A percentile compares a stretch with the other conserved stretches of the same genome.
phyloP scores from a whole-genome alignment of 2,888 invertebrate species.

The Hyalella azteca region DNA sequence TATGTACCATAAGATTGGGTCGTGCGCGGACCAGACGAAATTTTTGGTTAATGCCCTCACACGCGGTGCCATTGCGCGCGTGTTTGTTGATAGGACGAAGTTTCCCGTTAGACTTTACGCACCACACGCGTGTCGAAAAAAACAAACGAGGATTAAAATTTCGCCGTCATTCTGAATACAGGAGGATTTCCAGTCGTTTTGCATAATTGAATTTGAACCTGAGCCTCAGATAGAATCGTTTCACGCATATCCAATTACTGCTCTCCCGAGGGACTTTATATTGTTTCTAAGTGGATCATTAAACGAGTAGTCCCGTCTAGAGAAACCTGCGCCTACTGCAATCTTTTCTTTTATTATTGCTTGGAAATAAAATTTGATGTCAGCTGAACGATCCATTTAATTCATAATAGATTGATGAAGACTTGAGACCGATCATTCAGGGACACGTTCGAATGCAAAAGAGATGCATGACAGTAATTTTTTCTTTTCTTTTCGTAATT shows the following conservation, averaged over 20 bases:
- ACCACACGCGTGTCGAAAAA: conserved; percentile 19
- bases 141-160: conserved; percentile 23
- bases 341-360: not conserved
- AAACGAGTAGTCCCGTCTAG: not conserved
- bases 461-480: too few species aligned
- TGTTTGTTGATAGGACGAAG: not conserved
- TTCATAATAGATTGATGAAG: too few species aligned
- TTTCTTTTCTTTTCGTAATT: too few species aligned
- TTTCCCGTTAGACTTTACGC: not conserved
- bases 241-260: conserved; percentile 33
- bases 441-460: too few species aligned
- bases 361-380: too few species aligned
- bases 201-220: conserved; percentile 28
- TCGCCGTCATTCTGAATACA: conserved; percentile 16
- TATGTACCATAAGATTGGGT: too few species aligned
- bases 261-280: not conserved
- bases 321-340: not conserved
- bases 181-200: conserved; percentile 27
- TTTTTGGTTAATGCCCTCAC: too few species aligned
- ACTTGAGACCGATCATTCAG: too few species aligned
- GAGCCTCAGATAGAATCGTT: conserved; percentile 18
- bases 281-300: conserved; percentile 29
- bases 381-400: too few species aligned
- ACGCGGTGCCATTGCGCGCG: not conserved
- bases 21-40: too few species aligned